Percentiles rank a stretch among this genome's conserved stretches.
These are phyloP conservation scores for Drosophila ambigua DNA, from an alignment of 1,140 invertebrate genomes.

Conservation along the genomic window DNA sequence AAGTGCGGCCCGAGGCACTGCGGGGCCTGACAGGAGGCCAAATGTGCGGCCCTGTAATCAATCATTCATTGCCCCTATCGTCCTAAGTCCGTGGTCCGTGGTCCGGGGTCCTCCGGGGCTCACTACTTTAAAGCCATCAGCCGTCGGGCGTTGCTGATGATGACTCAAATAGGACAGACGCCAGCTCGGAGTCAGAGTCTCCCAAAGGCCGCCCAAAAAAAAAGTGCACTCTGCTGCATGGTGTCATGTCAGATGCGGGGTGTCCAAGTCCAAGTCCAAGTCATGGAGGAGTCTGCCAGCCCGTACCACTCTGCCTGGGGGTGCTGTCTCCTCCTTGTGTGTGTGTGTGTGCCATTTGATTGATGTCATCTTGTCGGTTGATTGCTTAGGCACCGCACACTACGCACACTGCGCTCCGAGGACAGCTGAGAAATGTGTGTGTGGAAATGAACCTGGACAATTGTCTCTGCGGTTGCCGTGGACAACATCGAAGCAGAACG, in stretches of 20 bases:
- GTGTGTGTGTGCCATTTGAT: conserved; percentile 29
- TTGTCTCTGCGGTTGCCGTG: conserved; percentile 32
- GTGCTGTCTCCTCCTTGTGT: conserved; percentile 1
- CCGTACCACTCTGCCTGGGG: not conserved
- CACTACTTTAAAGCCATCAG: conserved; percentile 26
- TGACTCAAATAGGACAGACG: no score
- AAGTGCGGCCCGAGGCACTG: no score
- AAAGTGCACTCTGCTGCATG: no score
- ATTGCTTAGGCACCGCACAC: no score
- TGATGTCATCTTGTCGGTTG: conserved; percentile 20
- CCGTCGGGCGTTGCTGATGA: no score
- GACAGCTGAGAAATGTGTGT: not conserved
- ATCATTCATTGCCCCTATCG: conserved; percentile 23
- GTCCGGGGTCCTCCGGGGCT: no score
- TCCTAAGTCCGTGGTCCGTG: not conserved
- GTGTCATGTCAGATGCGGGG: no score
- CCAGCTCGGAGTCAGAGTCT: no score
- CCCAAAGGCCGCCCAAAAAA: no score
- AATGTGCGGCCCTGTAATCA: conserved; percentile 24
- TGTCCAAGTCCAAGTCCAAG: not conserved
- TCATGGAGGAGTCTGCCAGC: no score
- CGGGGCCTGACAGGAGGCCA: not conserved
- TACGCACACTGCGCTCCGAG: no score
- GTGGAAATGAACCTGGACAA: not conserved
- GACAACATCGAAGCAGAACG: conserved; percentile 34